Base-by-base conservation (phyloP, 2,113 vertebrate species). In the Pachypanchax playfairii region DNA sequence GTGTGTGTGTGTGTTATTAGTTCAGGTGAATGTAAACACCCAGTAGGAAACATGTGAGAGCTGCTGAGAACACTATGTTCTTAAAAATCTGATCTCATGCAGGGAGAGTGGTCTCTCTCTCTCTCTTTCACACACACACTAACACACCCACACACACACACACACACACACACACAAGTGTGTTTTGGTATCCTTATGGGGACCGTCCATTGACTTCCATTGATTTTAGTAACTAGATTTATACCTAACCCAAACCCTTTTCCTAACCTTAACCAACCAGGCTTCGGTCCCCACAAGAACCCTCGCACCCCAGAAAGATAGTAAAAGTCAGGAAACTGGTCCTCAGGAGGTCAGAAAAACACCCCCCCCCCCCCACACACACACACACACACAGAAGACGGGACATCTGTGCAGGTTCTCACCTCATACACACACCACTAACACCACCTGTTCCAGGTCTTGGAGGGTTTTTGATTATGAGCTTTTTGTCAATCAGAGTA, bases 41-140 rank as follows among this genome's bases (percentile, higher is more conserved):
- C 36, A 6, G 53, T 13, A n/a, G 53, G 51, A 38, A 21, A n/a
- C n/a, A 56, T n/a, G 46, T 12, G 36, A 54, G 11, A 36, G 66
- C 54, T 60, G 14, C 52, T 49, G 65, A 28, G 79, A 69, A 77
- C 79, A 73, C 54, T 36, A 49, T 77, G 78, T 77, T 62, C 78
- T 62, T 69, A 65, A 65, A 65, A 61, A 43, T 64, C 22, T 41
- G 43, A 61, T 54, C 73, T 49, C 65, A 21, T 7, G 20, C 46
- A 57, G 28, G 22, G 14, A 33, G n/a, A 11, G 18, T 13, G 5
- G 18, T 13, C 33, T 12, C 33, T 31, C 5, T 31, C 29, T 10
- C 29, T 28, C 48, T 31, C 13, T 31, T 2, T 15, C 28, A 51
- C 26, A 31, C 28, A 31, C 48, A 1, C 25, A 43, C 36, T 10